These are phyloP conservation scores for human DNA, from an alignment of 2,113 vertebrate species.

Conservation along the genomic window DNA sequence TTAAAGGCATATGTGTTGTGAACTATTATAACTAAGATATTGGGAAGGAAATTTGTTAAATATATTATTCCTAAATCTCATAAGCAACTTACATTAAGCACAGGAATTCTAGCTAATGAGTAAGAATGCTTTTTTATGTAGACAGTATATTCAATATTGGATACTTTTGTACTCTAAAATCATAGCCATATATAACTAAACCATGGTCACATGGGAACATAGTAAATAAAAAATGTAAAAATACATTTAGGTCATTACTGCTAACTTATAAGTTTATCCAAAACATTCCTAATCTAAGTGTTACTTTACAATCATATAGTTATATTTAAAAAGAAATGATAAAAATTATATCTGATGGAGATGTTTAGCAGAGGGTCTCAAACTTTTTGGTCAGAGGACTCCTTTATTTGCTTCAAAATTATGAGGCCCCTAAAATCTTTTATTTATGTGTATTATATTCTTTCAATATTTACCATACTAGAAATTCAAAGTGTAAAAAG, in stretches of 20 bases:
- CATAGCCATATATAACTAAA: neutral
- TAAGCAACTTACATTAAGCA: neutral
- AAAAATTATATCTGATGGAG: neutral
- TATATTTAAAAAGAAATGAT: neutral
- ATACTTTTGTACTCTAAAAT: neutral
- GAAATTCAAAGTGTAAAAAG: neutral
- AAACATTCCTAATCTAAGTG: neutral
- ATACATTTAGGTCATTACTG: neutral
- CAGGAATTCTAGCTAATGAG: neutral
- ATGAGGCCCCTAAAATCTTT: neutral
- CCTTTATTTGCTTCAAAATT: neutral
- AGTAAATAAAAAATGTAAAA: neutral
- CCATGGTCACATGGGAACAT: neutral
- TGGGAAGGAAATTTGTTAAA: neutral
- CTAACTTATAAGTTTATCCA: neutral
- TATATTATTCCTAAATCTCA: neutral
- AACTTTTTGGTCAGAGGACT: neutral
- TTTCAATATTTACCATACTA: neutral
- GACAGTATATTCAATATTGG: neutral
- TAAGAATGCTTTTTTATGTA: neutral
- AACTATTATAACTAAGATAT: neutral
- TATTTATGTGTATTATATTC: neutral
- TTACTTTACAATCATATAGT: neutral
- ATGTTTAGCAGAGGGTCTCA: neutral
- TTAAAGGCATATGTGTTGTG: neutral